Evolutionary conservation across 2,797 vertebrate genomes (phyloP).

Genomic region (Poecilia gillii): DNA sequence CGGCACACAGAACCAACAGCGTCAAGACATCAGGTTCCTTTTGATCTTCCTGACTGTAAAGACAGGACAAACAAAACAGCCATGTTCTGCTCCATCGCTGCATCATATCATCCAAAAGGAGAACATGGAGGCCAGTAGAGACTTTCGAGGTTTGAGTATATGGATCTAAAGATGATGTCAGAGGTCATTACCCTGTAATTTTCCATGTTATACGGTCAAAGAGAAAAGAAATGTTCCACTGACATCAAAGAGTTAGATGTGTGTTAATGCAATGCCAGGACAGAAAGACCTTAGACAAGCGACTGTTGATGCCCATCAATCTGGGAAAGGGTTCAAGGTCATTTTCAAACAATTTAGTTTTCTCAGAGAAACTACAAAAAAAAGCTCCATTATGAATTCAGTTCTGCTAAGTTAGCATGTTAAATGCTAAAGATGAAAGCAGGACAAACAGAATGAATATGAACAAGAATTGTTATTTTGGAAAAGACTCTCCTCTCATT

Average conservation of each 20-base stretch:
- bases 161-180: constrained; percentile 24
- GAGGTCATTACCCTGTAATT: constrained; percentile 14
- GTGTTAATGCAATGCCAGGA: background rate
- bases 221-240: background rate
- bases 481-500: background rate
- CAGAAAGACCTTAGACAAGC: no score
- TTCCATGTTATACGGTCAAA: background rate
- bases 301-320: no score
- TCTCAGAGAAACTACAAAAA: background rate
- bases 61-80: constrained; percentile 67
- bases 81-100: constrained; percentile 39
- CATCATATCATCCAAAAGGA: constrained; percentile 18
- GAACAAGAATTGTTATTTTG: background rate
- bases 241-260: background rate
- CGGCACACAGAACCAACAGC: constrained; percentile 62
- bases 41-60: constrained; percentile 56
- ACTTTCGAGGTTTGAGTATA: constrained; percentile 16
- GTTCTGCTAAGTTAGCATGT: background rate
- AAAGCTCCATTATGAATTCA: background rate
- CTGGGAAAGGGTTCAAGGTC: no score
- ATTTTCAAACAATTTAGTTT: background rate
- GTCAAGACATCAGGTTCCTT: constrained; percentile 62
- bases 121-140: background rate
- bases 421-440: background rate
- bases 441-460: background rate